A percentile compares a stretch with the other conserved stretches of the same genome.
phyloP scores from a whole-genome alignment of 2,888 invertebrate species.

The Parasteatoda lunata region DNA sequence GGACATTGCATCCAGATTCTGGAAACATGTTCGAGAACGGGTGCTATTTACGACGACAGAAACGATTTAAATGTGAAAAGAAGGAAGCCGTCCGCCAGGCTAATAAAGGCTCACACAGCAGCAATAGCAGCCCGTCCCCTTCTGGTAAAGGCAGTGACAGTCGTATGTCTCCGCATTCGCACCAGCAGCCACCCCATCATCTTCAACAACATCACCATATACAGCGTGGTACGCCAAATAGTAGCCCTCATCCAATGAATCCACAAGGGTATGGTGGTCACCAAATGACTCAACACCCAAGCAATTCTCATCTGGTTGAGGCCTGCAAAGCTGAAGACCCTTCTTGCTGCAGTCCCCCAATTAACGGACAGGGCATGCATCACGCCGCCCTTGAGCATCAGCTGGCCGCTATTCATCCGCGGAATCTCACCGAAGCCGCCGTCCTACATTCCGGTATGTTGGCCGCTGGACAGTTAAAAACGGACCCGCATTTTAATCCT shows the following conservation, averaged over 20 bases:
- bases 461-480: constrained; percentile 72
- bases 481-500: constrained; percentile 73
- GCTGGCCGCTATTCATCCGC: constrained; percentile 73
- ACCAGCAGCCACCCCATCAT: constrained; percentile 67
- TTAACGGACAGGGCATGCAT: constrained; percentile 57
- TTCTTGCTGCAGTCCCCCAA: constrained; percentile 51
- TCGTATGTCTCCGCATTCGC: constrained; percentile 54
- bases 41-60: constrained; percentile 96
- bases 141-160: constrained; percentile 61
- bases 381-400: constrained; percentile 64
- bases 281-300: constrained; percentile 39
- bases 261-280: constrained; percentile 21
- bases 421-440: constrained; percentile 79
- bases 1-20: constrained; percentile 98
- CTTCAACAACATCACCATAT: constrained; percentile 37
- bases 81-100: constrained; percentile 76
- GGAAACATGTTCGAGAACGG: constrained; percentile 99
- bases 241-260: constrained; percentile 50
- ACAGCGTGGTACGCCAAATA: constrained; percentile 52
- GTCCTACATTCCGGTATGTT: constrained; percentile 79
- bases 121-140: constrained; percentile 73
- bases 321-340: constrained; percentile 65
- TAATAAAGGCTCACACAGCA: constrained; percentile 46
- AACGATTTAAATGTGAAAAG: constrained; percentile 98
- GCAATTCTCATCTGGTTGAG: constrained; percentile 42